phyloP scores from a whole-genome alignment of 2,113 vertebrate species.

The Morone saxatilis region DNA sequence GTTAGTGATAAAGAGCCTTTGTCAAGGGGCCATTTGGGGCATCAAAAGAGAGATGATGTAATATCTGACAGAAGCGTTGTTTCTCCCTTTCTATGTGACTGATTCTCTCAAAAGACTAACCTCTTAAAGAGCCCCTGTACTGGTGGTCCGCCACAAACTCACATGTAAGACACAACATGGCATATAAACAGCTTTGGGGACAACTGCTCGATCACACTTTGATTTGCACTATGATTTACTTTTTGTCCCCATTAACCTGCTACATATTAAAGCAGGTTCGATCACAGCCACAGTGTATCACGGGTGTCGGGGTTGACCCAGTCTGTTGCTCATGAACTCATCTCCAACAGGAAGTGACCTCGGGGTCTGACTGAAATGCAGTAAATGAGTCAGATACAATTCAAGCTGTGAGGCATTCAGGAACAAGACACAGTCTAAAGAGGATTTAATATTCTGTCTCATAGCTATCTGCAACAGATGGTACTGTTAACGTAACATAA shows the following conservation, averaged over 20 bases:
- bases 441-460: not conserved
- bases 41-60: constrained; percentile 76
- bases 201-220: not conserved
- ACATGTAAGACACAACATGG: not conserved
- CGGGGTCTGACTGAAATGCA: constrained; percentile 21
- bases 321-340: constrained; percentile 44
- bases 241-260: not conserved
- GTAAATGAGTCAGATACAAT: constrained; percentile 18
- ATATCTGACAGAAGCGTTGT: constrained; percentile 61
- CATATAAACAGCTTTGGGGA: not conserved
- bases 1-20: constrained; percentile 75
- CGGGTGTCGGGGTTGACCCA: constrained; percentile 10
- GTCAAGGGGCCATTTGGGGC: constrained; percentile 68
- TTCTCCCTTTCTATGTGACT: constrained; percentile 39
- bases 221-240: constrained; percentile 19
- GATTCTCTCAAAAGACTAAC: constrained; percentile 53
- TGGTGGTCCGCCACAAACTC: not conserved
- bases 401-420: not conserved
- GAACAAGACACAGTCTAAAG: not conserved
- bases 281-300: not conserved
- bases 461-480: not conserved
- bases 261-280: constrained; percentile 8
- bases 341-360: constrained; percentile 61
- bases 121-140: constrained; percentile 50
- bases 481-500: not conserved